Percentiles rank a stretch among this genome's conserved stretches.
Conservation (phyloP, 2,113 vertebrate species). For the Montifringilla adamsi region DNA sequence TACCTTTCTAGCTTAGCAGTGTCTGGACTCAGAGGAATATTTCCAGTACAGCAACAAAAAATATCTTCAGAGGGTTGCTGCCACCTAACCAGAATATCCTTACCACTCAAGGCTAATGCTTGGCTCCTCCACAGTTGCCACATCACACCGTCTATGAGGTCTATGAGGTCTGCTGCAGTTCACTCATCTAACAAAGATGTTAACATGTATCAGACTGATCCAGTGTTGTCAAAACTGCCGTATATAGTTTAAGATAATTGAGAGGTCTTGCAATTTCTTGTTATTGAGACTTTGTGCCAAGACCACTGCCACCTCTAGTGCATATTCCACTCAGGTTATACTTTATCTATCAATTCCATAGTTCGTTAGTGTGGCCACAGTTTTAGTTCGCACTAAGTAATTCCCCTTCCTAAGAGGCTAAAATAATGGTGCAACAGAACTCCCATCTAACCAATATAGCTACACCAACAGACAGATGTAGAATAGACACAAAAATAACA, state of each 20-base stretch:
- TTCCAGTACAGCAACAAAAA: background rate
- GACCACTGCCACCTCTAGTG: background rate
- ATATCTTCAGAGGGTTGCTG: background rate
- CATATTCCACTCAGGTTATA: background rate
- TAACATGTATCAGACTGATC: background rate
- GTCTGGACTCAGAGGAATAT: background rate
- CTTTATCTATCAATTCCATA: background rate
- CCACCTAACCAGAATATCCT: background rate
- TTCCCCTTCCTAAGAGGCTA: background rate
- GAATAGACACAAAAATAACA: background rate
- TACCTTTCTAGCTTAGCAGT: background rate
- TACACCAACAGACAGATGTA: background rate
- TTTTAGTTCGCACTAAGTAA: background rate
- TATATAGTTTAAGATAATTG: background rate
- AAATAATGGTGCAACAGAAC: background rate
- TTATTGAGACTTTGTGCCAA: background rate
- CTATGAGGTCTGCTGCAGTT: background rate
- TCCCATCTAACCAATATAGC: background rate
- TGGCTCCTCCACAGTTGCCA: background rate
- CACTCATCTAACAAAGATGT: rapidly evolving
- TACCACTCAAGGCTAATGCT: background rate
- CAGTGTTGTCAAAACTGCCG: background rate
- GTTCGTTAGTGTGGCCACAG: background rate
- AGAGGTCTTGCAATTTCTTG: background rate
- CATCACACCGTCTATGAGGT: background rate